Conservation (phyloP, 1,140 invertebrate species). For the Drosophila neocordata region DNA sequence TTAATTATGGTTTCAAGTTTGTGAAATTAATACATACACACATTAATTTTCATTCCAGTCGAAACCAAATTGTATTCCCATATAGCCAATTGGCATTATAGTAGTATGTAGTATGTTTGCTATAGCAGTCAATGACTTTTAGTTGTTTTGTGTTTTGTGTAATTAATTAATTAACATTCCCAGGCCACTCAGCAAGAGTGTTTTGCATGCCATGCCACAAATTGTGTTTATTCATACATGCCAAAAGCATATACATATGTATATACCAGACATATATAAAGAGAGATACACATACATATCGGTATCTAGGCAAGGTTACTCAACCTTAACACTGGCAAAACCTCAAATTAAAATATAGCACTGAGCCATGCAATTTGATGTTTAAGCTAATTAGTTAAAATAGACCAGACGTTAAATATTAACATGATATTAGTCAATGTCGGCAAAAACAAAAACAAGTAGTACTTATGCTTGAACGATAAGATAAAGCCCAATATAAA, state of each 20-base stretch:
- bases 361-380: conserved; percentile 48
- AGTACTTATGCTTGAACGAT: not conserved
- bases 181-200: conserved; percentile 37
- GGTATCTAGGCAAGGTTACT: conserved; percentile 14
- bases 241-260: conserved; percentile 26
- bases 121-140: conserved; percentile 41
- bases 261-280: no score
- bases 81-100: conserved; percentile 1
- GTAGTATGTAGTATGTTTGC: not conserved
- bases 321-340: conserved; percentile 40
- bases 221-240: conserved; percentile 13
- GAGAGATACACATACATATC: not conserved
- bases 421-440: not conserved
- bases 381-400: conserved; percentile 36
- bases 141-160: conserved; percentile 1
- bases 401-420: not conserved
- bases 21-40: not conserved
- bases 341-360: conserved; percentile 56
- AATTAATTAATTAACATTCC: conserved; percentile 54
- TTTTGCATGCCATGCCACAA: conserved; percentile 44
- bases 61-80: not conserved
- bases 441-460: not conserved
- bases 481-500: not conserved
- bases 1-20: not conserved
- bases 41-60: not conserved